phyloP scores from a whole-genome alignment of 2,113 vertebrate genomes.

The Catharus minimus region DNA sequence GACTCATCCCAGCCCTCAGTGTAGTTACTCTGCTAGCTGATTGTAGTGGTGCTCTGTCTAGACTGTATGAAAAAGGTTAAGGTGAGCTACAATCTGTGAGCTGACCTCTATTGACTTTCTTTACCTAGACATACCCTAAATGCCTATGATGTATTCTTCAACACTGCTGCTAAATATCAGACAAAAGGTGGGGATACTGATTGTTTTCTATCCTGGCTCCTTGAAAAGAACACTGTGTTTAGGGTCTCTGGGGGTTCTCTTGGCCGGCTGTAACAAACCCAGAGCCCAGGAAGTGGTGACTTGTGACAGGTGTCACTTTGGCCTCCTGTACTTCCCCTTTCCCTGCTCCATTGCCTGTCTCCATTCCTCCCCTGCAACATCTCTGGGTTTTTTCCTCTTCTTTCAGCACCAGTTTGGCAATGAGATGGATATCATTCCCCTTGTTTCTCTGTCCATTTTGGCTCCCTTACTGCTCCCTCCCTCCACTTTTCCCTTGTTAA shows the following conservation, averaged over 20 bases:
- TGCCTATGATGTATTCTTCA: slow-evolving; percentile 68
- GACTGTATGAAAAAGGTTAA: slow-evolving; percentile 64
- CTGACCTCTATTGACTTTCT: slow-evolving; percentile 67
- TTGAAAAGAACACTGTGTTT: slow-evolving; percentile 49
- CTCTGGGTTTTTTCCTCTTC: slow-evolving; percentile 49
- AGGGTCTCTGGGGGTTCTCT: slow-evolving; percentile 49
- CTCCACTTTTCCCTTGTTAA: slow-evolving; percentile 19
- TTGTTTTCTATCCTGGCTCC: slow-evolving; percentile 65
- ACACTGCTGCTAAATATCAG: slow-evolving; percentile 67
- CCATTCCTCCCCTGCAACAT: slow-evolving; percentile 16
- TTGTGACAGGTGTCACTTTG: slow-evolving; percentile 28
- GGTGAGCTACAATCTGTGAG: slow-evolving; percentile 65
- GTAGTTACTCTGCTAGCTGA: slow-evolving; percentile 8
- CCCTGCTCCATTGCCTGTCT: slow-evolving; percentile 41
- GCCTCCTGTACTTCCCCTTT: slow-evolving; percentile 26
- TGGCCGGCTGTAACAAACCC: slow-evolving; percentile 13
- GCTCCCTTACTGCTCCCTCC: slow-evolving; percentile 45
- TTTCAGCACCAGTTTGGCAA: slow-evolving; percentile 60
- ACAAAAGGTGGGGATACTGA: slow-evolving; percentile 66
- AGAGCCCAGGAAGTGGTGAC: slow-evolving; percentile 52
- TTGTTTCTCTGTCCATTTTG: slow-evolving; percentile 47
- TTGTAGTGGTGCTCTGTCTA: slow-evolving; percentile 53
- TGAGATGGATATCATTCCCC: slow-evolving; percentile 35
- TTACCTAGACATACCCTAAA: slow-evolving; percentile 69
- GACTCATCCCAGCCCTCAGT: neutral